Evolutionary conservation across 2,113 vertebrate genomes (phyloP), one percentile per base, ranked within the genome.

Genomic region (Pteronura brasiliensis): DNA sequence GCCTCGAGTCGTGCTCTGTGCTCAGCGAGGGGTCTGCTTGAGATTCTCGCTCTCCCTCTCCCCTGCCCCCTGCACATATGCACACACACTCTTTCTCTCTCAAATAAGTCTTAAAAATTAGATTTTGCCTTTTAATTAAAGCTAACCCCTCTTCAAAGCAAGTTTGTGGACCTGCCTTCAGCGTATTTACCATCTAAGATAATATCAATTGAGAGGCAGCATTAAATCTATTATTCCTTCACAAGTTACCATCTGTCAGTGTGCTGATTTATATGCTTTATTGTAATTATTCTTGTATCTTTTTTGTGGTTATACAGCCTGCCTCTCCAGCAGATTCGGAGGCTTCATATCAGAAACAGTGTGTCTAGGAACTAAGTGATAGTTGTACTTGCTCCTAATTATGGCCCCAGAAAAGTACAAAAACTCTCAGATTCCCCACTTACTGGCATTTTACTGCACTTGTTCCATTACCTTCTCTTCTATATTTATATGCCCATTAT

Each of bases 111-210:
- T 69, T 69, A 90, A 94, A 84, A 90, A 79, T 83, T 93, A 92
- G 44, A 39, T 96, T 90, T 67, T 97, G 83, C 55, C 20, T 83
- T 93, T 44, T 93, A 90, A 71, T 44, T 92, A 84, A 47, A 77
- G 63, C 34, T 96, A 95, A 52, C 23, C n/a, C 79, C 87, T 96
- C 52, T 95, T 95, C 57, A 84, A 59, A 97, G 63, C 42, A 84
- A 80, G 42, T 84, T 71, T 85, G 34, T 84, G 31, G 49, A 47
- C 65, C 63, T 96, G 39, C 69, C 83, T 20, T 85, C 15, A 9
- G n/a, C 20, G 49, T 77, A n/a, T 77, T 89, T 92, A 65, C 1
- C 17, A 27, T 88, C n/a, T 84, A 42, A 88, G 47, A 93, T 39
- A 57, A 0, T 67, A 67, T 5, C 88, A 4, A 34, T 49, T n/a